A percentile compares a stretch with the other conserved stretches of the same genome.
Conservation (phyloP, 2,888 invertebrate species). For the Cyaniris semiargus region DNA sequence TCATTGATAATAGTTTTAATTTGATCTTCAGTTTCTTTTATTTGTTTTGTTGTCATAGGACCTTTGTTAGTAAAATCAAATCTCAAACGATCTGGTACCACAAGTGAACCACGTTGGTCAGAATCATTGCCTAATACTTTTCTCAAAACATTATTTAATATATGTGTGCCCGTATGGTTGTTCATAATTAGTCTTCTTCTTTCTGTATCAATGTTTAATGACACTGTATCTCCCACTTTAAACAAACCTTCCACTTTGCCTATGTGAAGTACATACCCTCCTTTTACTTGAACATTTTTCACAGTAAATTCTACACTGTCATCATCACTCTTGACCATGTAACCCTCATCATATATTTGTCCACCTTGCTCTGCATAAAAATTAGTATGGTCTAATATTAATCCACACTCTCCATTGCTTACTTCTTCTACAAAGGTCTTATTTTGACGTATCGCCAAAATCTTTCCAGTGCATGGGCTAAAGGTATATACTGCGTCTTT, state of each 20-base stretch:
- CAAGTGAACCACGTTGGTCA: slow-evolving; percentile 97
- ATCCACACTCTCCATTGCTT: slow-evolving; percentile 91
- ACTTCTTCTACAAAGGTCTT: slow-evolving; percentile 93
- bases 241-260: slow-evolving; percentile 93
- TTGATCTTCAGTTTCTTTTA: slow-evolving; percentile 90
- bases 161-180: slow-evolving; percentile 99
- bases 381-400: slow-evolving; percentile 93
- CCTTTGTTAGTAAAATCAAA: slow-evolving; percentile 98
- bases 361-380: slow-evolving; percentile 99
- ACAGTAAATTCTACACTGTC: slow-evolving; percentile 95
- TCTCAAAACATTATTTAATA: slow-evolving; percentile 95
- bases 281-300: slow-evolving; percentile 95
- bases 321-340: slow-evolving; percentile 89
- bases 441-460: slow-evolving; percentile 89
- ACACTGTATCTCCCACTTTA: slow-evolving; percentile 91
- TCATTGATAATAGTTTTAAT: slow-evolving; percentile 88
- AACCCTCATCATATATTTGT: slow-evolving; percentile 98
- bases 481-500: slow-evolving; percentile 89
- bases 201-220: slow-evolving; percentile 89
- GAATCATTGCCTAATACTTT: slow-evolving; percentile 94
- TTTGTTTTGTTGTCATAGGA: slow-evolving; percentile 93
- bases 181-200: slow-evolving; percentile 97
- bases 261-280: slow-evolving; percentile 96
- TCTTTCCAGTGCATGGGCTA: slow-evolving; percentile 84
- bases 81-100: slow-evolving; percentile 96